These are phyloP conservation scores for Cabera pusaria DNA, from an alignment of 2,888 invertebrate species.

Conservation along the genomic window DNA sequence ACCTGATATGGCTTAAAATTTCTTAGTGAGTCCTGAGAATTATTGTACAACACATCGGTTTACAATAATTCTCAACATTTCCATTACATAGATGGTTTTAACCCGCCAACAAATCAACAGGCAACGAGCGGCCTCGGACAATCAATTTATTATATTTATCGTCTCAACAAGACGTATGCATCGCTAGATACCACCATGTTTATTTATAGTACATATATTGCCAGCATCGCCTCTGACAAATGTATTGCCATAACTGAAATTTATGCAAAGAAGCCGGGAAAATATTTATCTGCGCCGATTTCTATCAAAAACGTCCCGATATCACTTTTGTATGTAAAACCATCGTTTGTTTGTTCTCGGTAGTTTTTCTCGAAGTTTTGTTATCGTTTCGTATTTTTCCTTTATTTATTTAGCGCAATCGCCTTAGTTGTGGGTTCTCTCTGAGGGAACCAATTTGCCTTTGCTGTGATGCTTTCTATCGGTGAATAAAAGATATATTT, in stretches of 20 bases:
- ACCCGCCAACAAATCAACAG: slow-evolving; percentile 10
- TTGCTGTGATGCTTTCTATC: slow-evolving; percentile 3
- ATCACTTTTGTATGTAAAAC: slow-evolving; percentile 24
- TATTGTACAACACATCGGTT: too few species aligned
- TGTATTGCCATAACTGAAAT: slow-evolving; percentile 49
- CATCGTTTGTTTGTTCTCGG: slow-evolving; percentile 25
- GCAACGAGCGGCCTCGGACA: slow-evolving; percentile 7
- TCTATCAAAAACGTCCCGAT: slow-evolving; percentile 22
- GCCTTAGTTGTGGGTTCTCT: slow-evolving; percentile 11
- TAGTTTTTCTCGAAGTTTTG: slow-evolving; percentile 18
- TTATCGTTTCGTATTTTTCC: slow-evolving; percentile 11
- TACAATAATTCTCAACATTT: not conserved
- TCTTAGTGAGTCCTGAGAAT: too few species aligned
- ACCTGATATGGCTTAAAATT: too few species aligned
- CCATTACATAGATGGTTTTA: slow-evolving; percentile 1
- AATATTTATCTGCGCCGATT: slow-evolving; percentile 45
- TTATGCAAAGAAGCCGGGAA: slow-evolving; percentile 41
- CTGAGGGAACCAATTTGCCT: slow-evolving; percentile 11
- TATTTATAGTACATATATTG: too few species aligned
- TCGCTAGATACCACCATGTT: slow-evolving; percentile 36
- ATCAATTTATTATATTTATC: slow-evolving; percentile 18
- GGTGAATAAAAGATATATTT: too few species aligned
- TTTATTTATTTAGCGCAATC: slow-evolving; percentile 21
- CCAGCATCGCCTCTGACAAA: slow-evolving; percentile 47
- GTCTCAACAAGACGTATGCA: slow-evolving; percentile 34